Evolutionary conservation across 1,140 invertebrate species (phyloP).

Genomic region (Cyclina sinensis): DNA sequence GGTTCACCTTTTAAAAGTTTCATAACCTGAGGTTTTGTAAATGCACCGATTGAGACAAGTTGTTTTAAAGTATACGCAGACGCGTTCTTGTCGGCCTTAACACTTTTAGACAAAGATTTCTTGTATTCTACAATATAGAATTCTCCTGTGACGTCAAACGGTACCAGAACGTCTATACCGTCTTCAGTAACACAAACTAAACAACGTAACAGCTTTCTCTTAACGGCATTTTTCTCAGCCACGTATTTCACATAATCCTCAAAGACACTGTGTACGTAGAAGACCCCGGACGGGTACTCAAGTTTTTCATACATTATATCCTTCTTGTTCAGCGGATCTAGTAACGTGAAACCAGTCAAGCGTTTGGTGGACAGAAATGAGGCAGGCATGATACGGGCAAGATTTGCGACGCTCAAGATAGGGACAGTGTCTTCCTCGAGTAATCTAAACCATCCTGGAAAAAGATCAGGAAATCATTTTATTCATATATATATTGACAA

Average conservation of each 20-base stretch:
- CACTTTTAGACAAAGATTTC: conserved; percentile 67
- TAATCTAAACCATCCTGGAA: conserved; percentile 78
- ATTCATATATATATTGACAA: too few relatives aligned
- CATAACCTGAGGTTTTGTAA: conserved; percentile 68
- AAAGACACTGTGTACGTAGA: conserved; percentile 73
- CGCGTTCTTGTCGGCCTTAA: conserved; percentile 68
- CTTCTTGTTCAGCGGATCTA: conserved; percentile 69
- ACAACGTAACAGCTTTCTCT: conserved; percentile 78
- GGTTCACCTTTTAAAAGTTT: conserved; percentile 76
- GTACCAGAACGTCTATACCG: conserved; percentile 73
- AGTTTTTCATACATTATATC: conserved; percentile 75
- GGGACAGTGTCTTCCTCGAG: conserved; percentile 73
- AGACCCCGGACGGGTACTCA: conserved; percentile 73
- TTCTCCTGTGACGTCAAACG: conserved; percentile 75
- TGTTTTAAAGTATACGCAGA: conserved; percentile 71
- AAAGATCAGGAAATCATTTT: conserved; percentile 1
- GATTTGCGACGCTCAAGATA: conserved; percentile 71
- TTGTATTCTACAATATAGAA: conserved; percentile 80
- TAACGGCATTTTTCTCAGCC: conserved; percentile 71
- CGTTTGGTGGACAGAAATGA: conserved; percentile 70
- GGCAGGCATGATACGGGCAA: conserved; percentile 79
- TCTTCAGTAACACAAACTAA: conserved; percentile 73
- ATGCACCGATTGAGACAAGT: conserved; percentile 69
- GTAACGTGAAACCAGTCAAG: conserved; percentile 72
- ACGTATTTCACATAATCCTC: conserved; percentile 79